These are phyloP conservation scores for Thunnus albacares DNA, from an alignment of 2,797 vertebrate genomes.

Conservation along the genomic window DNA sequence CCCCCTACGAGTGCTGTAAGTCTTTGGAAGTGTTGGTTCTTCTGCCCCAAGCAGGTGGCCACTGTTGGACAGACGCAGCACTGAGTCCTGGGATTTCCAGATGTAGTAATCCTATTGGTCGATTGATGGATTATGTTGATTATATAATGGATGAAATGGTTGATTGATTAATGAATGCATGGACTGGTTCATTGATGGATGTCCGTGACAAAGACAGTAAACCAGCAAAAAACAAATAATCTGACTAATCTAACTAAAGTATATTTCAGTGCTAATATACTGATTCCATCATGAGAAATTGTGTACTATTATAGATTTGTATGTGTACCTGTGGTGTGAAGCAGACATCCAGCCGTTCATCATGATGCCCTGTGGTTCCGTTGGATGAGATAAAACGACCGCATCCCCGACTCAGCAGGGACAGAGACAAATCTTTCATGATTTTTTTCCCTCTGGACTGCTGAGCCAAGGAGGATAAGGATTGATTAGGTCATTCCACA, in stretches of 20 bases:
- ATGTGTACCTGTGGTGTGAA: constrained; percentile 85
- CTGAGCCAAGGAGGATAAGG: background rate
- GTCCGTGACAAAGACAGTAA: background rate
- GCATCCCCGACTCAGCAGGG: constrained; percentile 86
- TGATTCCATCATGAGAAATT: background rate
- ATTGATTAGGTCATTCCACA: background rate
- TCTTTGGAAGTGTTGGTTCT: constrained; percentile 83
- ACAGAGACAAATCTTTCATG: constrained; percentile 84
- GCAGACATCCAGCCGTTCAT: constrained; percentile 85
- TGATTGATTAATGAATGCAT: background rate
- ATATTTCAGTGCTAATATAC: background rate
- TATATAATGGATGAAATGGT: background rate
- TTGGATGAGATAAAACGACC: constrained; percentile 77
- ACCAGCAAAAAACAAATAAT: background rate
- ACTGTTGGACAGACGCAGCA: constrained; percentile 72
- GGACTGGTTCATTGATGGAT: background rate
- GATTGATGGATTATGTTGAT: background rate
- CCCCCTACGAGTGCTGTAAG: constrained; percentile 86
- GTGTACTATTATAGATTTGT: background rate
- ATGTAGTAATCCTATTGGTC: constrained; percentile 88
- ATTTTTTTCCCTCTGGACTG: background rate
- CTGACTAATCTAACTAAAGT: background rate
- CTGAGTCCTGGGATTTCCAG: constrained; percentile 83
- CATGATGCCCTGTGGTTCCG: constrained; percentile 65
- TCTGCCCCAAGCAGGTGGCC: constrained; percentile 51